Evolutionary conservation across 1,140 invertebrate genomes (phyloP).

Genomic region (Drosophila takahashii): DNA sequence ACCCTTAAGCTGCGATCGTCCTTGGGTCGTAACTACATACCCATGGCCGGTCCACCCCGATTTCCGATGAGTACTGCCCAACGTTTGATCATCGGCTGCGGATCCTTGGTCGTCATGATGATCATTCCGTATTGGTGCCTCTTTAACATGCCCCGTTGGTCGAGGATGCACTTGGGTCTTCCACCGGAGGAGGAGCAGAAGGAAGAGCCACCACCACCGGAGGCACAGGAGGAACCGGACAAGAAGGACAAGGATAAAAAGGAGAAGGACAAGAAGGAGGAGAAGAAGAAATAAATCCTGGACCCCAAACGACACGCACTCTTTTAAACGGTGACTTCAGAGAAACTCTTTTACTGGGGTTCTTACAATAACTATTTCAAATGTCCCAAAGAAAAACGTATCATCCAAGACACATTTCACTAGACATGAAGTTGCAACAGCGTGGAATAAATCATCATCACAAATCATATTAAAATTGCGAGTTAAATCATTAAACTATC

Average conservation of each 20-base stretch:
- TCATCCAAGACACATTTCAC: neutral
- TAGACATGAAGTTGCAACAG: slow-evolving; percentile 1
- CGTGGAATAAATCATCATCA: neutral
- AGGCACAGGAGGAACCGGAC: neutral
- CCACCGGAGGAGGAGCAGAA: slow-evolving; percentile 10
- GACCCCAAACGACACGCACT: neutral
- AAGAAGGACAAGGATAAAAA: neutral
- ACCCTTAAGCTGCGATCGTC: neutral
- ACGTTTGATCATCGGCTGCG: slow-evolving; percentile 41
- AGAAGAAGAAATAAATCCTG: slow-evolving; percentile 4
- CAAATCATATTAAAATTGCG: slow-evolving; percentile 5
- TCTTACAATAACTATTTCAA: neutral
- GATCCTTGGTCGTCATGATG: slow-evolving; percentile 54
- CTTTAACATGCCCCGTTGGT: slow-evolving; percentile 29
- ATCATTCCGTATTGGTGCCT: slow-evolving; percentile 56
- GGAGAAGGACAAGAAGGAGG: neutral
- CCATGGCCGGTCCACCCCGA: slow-evolving; percentile 62
- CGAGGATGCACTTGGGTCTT: slow-evolving; percentile 13
- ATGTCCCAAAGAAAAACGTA: neutral
- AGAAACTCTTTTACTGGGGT: slow-evolving; percentile 42
- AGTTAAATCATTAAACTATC: neutral
- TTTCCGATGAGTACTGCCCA: slow-evolving; percentile 43
- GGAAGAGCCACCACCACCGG: neutral
- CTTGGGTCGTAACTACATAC: slow-evolving; percentile 36
- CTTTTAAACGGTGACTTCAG: slow-evolving; percentile 65